These are phyloP conservation scores for Pampusana beccarii DNA, from an alignment of 2,113 vertebrate species.

Conservation along the genomic window DNA sequence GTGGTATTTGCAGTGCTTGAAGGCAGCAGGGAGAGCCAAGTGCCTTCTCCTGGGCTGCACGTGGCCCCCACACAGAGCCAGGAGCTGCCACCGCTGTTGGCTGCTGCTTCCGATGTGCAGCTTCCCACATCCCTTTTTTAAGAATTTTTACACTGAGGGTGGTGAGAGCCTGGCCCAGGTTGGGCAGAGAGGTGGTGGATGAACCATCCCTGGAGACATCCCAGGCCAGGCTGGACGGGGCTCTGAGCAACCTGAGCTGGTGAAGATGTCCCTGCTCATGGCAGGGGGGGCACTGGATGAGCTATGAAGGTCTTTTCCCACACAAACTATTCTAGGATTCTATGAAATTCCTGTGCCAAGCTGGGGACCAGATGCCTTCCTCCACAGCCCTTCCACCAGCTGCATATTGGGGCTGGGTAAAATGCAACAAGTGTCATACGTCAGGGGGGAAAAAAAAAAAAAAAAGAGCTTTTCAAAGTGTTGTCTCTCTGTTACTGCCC, in stretches of 20 bases:
- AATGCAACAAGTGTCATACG: background rate
- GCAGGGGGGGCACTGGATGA: too few relatives aligned
- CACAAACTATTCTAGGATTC: too few relatives aligned
- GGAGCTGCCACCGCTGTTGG: background rate
- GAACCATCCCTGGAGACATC: too few relatives aligned
- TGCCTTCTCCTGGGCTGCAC: background rate
- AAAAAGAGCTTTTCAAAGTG: accelerated
- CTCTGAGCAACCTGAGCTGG: too few relatives aligned
- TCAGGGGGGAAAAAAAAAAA: accelerated
- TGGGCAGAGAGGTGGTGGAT: too few relatives aligned
- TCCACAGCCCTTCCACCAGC: background rate
- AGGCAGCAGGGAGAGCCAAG: background rate
- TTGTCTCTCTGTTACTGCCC: accelerated
- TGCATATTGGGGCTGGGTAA: background rate
- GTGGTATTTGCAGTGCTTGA: background rate
- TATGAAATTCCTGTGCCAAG: background rate
- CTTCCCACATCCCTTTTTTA: background rate
- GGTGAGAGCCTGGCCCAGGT: too few relatives aligned
- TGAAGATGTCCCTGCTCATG: too few relatives aligned
- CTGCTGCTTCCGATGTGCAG: accelerated
- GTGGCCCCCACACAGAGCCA: background rate
- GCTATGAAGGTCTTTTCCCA: too few relatives aligned
- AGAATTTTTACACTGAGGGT: too few relatives aligned
- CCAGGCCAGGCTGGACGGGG: too few relatives aligned
- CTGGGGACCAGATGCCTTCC: background rate